Evolutionary conservation across 2,888 invertebrate species (phyloP).

Genomic region (Drosophila affinis): DNA sequence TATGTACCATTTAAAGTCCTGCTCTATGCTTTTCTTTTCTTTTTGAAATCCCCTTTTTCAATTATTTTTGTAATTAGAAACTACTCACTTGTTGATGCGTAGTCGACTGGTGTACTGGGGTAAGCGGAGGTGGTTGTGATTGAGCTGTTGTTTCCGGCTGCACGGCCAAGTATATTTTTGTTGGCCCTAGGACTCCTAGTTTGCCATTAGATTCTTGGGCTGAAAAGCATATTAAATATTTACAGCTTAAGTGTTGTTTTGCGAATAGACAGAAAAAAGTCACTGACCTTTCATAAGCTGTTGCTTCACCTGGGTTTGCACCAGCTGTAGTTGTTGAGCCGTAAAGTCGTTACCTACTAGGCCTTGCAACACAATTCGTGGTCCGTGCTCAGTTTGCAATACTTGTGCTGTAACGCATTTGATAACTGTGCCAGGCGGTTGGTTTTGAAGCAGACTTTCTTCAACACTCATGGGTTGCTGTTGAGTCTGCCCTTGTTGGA

Average conservation of each 20-base stretch:
- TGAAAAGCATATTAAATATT: conserved; percentile 60
- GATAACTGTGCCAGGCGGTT: conserved; percentile 93
- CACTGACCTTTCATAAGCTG: conserved; percentile 91
- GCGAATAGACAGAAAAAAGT: too few species aligned
- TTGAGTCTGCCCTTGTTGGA: conserved; percentile 54
- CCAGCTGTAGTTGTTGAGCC: conserved; percentile 91
- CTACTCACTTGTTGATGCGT: conserved; percentile 84
- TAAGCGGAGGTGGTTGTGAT: conserved; percentile 85
- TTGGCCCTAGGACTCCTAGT: conserved; percentile 92
- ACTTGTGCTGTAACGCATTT: conserved; percentile 95
- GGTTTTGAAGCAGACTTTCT: conserved; percentile 89
- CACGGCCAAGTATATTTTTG: conserved; percentile 93
- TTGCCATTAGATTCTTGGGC: conserved; percentile 94
- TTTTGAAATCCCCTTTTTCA: conserved; percentile 15
- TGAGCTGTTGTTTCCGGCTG: conserved; percentile 86
- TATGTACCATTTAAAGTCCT: conserved; percentile 15
- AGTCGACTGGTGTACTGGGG: conserved; percentile 84
- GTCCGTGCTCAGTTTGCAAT: conserved; percentile 92
- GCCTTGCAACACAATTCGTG: conserved; percentile 93
- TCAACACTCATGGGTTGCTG: conserved; percentile 85
- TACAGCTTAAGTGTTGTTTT: conserved; percentile 37
- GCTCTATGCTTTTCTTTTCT: conserved; percentile 9
- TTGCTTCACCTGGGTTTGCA: conserved; percentile 95
- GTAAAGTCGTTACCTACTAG: conserved; percentile 92
- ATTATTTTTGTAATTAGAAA: conserved; percentile 71